Base-by-base conservation (phyloP, 2,797 vertebrate genomes). In the Pyrocephalus nanus region DNA sequence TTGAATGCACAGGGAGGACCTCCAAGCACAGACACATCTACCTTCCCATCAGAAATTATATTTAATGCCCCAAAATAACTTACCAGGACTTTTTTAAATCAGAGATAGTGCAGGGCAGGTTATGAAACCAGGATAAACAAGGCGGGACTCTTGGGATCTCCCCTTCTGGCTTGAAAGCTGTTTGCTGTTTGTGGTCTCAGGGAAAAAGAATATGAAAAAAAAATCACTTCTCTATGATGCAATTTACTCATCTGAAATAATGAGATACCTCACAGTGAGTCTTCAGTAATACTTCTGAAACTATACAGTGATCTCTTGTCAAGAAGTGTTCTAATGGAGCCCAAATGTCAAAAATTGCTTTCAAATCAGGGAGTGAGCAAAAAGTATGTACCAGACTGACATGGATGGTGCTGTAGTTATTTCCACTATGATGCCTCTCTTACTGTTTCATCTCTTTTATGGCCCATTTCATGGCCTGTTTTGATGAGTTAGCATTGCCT, bases 371-470 rank as follows among this genome's bases (percentile, higher is more conserved):
- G 84, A 93, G 75, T 3, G 5, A 86, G 26, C 5, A 3, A 84
- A 51, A 67, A 50, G 60, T 27, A 53, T 45, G 45, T 38, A 38
- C 70, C 62, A 45, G 70, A 48, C 50, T 82, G 80, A 73, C 64
- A 36, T 11, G 43, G 70, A 80, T 60, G 40, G 42, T 90, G 71
- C 60, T 86, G 23, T 26, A 84, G 36, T 82, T 71, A 88, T 75
- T 96, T 92, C 85, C 73, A 62, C 78, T 84, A 9, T 51, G 75
- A 86, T 93, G 72, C 40, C 60, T 90, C 72, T 86, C 66, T 70
- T 58, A 77, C 45, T 74, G 73, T 95, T 96, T 88, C 73, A 75
- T 88, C 66, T 94, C 81, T 78, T 94, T 92, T 88, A 88, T 77
- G 62, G 69, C 58, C 60, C 77, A 62, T 92, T 91, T 93, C 89